These are phyloP conservation scores for Pteropus rufus DNA, from an alignment of 2,797 vertebrate genomes.

Conservation along the genomic window DNA sequence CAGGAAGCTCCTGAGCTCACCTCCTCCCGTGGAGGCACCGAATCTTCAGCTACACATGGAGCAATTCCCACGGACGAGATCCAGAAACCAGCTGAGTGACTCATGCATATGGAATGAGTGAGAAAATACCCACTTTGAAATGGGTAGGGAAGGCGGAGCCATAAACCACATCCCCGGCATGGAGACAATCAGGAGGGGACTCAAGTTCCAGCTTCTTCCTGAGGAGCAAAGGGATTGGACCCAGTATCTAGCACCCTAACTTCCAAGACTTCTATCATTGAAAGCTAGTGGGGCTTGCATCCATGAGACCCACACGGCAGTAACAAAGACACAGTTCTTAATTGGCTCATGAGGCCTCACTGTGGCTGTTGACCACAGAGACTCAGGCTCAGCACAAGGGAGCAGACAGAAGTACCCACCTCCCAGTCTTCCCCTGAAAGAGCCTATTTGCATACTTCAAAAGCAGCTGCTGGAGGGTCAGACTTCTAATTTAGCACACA, in stretches of 20 bases:
- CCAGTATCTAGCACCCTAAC: background rate
- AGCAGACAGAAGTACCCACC: background rate
- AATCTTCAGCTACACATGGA: background rate
- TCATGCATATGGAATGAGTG: background rate
- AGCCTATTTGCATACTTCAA: background rate
- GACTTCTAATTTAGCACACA: background rate
- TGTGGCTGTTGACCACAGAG: background rate
- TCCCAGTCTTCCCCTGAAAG: background rate
- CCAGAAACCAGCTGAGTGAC: background rate
- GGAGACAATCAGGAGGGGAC: background rate
- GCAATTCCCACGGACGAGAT: background rate
- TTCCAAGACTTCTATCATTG: background rate
- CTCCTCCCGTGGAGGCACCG: background rate
- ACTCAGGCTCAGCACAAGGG: background rate
- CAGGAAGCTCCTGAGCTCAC: background rate
- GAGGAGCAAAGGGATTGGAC: background rate
- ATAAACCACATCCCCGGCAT: background rate
- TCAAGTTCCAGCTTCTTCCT: background rate
- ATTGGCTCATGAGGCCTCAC: background rate
- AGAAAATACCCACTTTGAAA: background rate
- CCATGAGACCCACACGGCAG: background rate
- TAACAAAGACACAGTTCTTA: background rate
- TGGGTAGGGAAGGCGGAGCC: background rate
- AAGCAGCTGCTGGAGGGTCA: background rate
- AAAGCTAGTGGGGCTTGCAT: background rate